Conservation (phyloP, 1,140 invertebrate genomes). For the Drosophila bocqueti region DNA sequence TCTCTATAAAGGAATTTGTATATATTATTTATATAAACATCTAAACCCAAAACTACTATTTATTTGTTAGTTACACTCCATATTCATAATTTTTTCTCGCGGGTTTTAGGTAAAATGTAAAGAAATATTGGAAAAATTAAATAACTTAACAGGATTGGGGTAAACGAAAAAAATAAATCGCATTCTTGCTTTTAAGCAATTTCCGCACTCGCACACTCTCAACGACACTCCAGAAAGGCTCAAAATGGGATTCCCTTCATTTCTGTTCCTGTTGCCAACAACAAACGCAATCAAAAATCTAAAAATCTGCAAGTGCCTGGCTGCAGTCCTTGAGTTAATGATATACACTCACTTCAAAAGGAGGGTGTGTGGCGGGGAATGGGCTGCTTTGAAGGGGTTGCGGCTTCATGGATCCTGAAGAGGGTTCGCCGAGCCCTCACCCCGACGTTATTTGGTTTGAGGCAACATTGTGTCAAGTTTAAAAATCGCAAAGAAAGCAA, state of each 20-base stretch:
- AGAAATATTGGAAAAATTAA: neutral
- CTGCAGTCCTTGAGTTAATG: slow-evolving; percentile 75
- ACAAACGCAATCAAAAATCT: slow-evolving; percentile 71
- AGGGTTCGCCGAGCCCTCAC: slow-evolving; percentile 36
- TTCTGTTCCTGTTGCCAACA: slow-evolving; percentile 33
- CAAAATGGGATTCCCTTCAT: slow-evolving; percentile 60
- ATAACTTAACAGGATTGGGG: slow-evolving; percentile 1
- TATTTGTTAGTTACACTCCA: neutral
- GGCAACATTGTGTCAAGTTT: slow-evolving; percentile 80
- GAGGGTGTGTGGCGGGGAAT: slow-evolving; percentile 39
- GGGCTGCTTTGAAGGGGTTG: slow-evolving; percentile 23
- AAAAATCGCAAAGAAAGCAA: slow-evolving; percentile 63
- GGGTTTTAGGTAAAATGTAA: neutral
- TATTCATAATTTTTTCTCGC: neutral
- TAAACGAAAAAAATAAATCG: slow-evolving; percentile 36
- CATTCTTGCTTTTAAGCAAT: slow-evolving; percentile 75
- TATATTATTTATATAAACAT: neutral
- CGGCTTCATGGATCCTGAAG: slow-evolving; percentile 55
- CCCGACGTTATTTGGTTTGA: slow-evolving; percentile 35
- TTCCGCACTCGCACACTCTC: slow-evolving; percentile 66
- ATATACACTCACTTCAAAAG: slow-evolving; percentile 79
- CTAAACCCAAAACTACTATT: neutral
- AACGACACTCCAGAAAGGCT: slow-evolving; percentile 50
- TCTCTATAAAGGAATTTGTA: neutral
- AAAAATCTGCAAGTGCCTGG: slow-evolving; percentile 73